phyloP scores from a whole-genome alignment of 53 echinoderm and acorn worm species.

The Paracentrotus lividus region DNA sequence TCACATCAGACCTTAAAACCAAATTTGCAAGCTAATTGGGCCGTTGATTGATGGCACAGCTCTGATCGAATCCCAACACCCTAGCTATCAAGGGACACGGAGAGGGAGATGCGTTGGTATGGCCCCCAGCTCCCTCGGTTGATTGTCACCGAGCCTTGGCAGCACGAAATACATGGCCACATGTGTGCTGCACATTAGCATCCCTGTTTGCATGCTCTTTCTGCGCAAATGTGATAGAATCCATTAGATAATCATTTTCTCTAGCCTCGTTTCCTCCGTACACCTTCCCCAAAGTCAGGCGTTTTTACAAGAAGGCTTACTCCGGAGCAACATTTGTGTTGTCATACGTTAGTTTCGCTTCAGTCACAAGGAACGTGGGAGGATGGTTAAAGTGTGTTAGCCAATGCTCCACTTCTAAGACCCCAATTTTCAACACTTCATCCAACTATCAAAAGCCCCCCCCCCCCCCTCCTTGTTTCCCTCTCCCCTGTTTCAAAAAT shows the following conservation, averaged over 20 bases:
- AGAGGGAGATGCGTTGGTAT: conserved; percentile 25
- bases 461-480: background rate
- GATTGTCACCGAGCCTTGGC: background rate
- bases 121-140: conserved; percentile 31
- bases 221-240: conserved; percentile 60
- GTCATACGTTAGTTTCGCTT: conserved; percentile 32
- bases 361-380: conserved; percentile 38
- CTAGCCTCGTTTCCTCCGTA: background rate
- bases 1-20: conserved; percentile 64
- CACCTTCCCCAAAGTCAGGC: background rate
- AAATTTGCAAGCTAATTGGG: conserved; percentile 59
- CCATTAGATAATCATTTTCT: conserved; percentile 47
- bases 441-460: background rate
- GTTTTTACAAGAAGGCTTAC: background rate
- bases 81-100: conserved; percentile 8
- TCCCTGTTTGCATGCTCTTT: conserved; percentile 52
- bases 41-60: conserved; percentile 42
- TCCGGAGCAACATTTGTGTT: conserved; percentile 54
- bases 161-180: background rate
- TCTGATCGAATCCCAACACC: conserved; percentile 37
- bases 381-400: conserved; percentile 52
- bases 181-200: conserved; percentile 51
- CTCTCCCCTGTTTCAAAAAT: conserved; percentile 36
- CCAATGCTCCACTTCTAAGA: background rate
- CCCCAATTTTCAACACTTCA: conserved; percentile 51